Conservation (phyloP, 92 coral and sea anemone genomes). For the Porites cylindrica region DNA sequence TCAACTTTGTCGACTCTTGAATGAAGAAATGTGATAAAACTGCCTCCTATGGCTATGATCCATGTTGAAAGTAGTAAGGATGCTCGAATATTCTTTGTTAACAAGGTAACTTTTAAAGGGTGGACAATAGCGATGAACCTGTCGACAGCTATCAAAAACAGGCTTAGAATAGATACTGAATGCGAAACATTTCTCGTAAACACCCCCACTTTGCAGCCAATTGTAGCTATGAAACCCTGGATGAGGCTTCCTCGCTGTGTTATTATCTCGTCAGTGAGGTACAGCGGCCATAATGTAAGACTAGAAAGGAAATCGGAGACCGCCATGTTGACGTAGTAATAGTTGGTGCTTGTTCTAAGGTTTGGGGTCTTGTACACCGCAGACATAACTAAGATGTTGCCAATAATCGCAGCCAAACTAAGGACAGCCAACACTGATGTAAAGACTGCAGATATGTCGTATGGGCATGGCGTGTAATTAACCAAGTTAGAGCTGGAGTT, state of each 20-base stretch:
- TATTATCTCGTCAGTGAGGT: slow-evolving; percentile 19
- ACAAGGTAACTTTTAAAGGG: slow-evolving; percentile 18
- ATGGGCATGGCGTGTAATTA: background rate
- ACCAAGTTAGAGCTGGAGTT: background rate
- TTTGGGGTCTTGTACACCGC: slow-evolving; percentile 2
- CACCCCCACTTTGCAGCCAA: slow-evolving; percentile 19
- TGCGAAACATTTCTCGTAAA: background rate
- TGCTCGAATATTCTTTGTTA: background rate
- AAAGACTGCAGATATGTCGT: background rate
- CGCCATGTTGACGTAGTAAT: slow-evolving; percentile 24
- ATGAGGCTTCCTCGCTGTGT: slow-evolving; percentile 8
- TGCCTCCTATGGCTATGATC: background rate
- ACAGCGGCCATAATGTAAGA: slow-evolving; percentile 10
- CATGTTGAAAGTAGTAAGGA: background rate
- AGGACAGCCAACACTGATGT: slow-evolving; percentile 1
- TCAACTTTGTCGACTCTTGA: background rate
- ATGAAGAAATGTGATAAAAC: background rate
- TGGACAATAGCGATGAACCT: slow-evolving; percentile 21
- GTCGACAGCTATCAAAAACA: slow-evolving; percentile 18
- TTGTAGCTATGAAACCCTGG: slow-evolving; percentile 4
- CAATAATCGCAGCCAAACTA: slow-evolving; percentile 7
- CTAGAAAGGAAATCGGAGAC: slow-evolving; percentile 17
- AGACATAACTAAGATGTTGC: background rate
- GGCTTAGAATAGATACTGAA: background rate
- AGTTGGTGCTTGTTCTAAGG: slow-evolving; percentile 40